A percentile compares a stretch with the other conserved stretches of the same genome.
Conservation (phyloP, 2,888 invertebrate species). For the Beris morrisii region DNA sequence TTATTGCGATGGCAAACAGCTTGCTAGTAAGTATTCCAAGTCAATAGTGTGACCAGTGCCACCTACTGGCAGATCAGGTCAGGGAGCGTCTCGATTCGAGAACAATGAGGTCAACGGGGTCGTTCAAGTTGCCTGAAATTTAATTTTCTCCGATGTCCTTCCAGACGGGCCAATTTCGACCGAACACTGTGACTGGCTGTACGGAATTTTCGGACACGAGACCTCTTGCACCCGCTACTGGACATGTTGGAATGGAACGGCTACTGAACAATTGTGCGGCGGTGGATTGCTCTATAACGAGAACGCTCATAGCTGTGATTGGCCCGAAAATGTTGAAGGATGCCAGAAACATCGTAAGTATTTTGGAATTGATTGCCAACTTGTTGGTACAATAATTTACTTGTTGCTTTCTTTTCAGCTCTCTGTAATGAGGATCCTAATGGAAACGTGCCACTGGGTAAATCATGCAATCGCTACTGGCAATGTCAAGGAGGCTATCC, state of each 20-base stretch:
- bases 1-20: conserved; percentile 81
- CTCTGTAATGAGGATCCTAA: conserved; percentile 89
- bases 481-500: conserved; percentile 93
- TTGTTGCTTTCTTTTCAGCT: conserved; percentile 61
- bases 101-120: neutral
- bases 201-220: conserved; percentile 92
- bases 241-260: conserved; percentile 95
- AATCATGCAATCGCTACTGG: conserved; percentile 93
- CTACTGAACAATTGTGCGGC: conserved; percentile 89
- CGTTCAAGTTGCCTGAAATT: conserved; percentile 1
- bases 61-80: neutral
- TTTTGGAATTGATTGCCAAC: neutral
- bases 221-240: conserved; percentile 91
- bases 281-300: conserved; percentile 90
- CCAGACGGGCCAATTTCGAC: conserved; percentile 79
- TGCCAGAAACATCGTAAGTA: conserved; percentile 92
- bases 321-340: conserved; percentile 91
- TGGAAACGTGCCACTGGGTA: conserved; percentile 87
- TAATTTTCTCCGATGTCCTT: conserved; percentile 6
- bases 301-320: conserved; percentile 87
- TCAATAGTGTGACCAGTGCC: no score
- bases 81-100: neutral
- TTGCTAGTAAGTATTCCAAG: conserved; percentile 63
- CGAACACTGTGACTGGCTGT: conserved; percentile 90
- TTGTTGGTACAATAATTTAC: neutral